Conservation (phyloP, 2,888 invertebrate species). For the Oligia strigilis region DNA sequence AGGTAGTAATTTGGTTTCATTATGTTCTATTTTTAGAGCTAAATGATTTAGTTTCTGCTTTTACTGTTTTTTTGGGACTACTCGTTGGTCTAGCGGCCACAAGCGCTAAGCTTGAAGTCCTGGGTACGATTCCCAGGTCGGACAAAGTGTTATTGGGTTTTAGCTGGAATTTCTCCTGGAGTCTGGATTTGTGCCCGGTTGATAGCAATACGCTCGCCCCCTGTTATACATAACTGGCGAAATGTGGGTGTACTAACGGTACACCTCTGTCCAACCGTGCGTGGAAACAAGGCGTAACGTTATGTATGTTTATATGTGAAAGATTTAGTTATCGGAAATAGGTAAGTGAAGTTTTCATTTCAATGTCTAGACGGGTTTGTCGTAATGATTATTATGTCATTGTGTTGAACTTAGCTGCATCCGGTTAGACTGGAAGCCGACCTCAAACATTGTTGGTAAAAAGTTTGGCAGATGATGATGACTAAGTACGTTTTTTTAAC, state of each 20-base stretch:
- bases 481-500: not conserved
- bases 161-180: too few species aligned
- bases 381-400: not conserved
- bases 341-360: not conserved
- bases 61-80: not conserved
- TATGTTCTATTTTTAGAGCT: not conserved
- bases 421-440: not conserved
- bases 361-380: not conserved
- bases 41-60: not conserved
- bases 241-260: too few species aligned
- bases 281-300: too few species aligned
- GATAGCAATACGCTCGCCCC: too few species aligned
- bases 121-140: not conserved
- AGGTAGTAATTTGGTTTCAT: conserved; percentile 9
- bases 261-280: too few species aligned
- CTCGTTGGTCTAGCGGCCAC: too few species aligned
- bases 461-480: not conserved
- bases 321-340: not conserved
- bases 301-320: too few species aligned
- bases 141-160: too few species aligned
- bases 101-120: too few species aligned
- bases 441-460: not conserved
- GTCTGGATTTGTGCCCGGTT: too few species aligned
- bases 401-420: not conserved
- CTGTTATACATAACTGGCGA: too few species aligned